A percentile compares a stretch with the other conserved stretches of the same genome.
phyloP scores from a whole-genome alignment of 1,140 invertebrate species.

The Panagrolaimus sp. region DNA sequence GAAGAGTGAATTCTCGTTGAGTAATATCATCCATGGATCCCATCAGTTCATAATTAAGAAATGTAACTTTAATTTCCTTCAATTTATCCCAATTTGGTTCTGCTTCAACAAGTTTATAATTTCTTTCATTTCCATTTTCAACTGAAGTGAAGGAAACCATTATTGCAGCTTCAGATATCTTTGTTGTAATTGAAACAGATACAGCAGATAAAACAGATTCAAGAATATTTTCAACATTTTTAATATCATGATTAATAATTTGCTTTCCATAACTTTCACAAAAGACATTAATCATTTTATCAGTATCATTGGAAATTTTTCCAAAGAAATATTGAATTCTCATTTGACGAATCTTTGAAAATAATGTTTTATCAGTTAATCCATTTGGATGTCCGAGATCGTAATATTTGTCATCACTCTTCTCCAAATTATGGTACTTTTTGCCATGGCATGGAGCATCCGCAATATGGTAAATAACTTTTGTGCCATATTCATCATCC shows the following conservation, averaged over 20 bases:
- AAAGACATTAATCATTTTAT: constrained; percentile 23
- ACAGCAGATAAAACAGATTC: constrained; percentile 20
- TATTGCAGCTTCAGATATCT: no score
- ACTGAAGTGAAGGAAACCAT: no score
- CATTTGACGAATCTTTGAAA: neutral
- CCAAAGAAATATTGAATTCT: constrained; percentile 26
- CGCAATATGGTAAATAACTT: constrained; percentile 24
- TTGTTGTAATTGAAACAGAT: constrained; percentile 5
- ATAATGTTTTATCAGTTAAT: constrained; percentile 18
- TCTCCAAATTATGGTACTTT: constrained; percentile 1
- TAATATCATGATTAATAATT: constrained; percentile 17
- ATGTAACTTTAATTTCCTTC: no score
- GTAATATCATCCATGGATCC: no score
- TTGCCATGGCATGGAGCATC: constrained; percentile 24
- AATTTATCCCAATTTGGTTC: no score
- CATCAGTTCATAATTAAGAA: no score
- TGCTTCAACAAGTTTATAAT: no score
- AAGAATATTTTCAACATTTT: constrained; percentile 16
- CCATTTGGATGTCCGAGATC: constrained; percentile 20
- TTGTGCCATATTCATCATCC: constrained; percentile 16
- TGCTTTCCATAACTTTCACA: constrained; percentile 17
- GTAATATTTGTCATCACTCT: neutral
- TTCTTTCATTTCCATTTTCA: no score
- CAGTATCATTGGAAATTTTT: constrained; percentile 13
- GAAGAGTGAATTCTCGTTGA: no score